Evolutionary conservation across 2,113 vertebrate genomes (phyloP), one percentile per base, ranked within the genome.

Genomic region (Onychorhynchus coronatus): DNA sequence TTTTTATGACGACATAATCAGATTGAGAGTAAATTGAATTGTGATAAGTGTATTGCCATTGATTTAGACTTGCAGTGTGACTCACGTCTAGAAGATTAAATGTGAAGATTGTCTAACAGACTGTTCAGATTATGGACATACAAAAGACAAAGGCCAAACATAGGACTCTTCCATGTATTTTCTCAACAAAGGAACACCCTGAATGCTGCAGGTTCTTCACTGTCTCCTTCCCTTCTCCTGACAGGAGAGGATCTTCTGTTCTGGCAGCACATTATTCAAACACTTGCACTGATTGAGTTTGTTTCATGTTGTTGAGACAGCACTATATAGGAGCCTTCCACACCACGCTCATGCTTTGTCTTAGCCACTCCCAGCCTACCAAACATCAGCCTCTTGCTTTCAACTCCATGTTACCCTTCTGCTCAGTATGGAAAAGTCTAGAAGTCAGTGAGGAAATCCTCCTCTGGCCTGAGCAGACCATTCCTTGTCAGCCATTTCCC

Each of bases 1-100:
- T 94, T 31, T 83, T 79, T 74, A 61, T 74, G 67, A 94, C 70
- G 61, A 72, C 47, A 46, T 93, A 96, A 96, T 91, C 73, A 77
- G 58, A 91, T 96, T n/a, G 66, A 86, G 88, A 80, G 84, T 90
- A 62, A 95, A 97, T 93, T 94, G 90, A 96, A 95, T 95, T 95
- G 87, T 72, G 72, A 46, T 92, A 92, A 96, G 81, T 33, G 8
- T 85, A 46, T 96, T 96, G 93, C 91, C 93, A 92, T 94, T 91
- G 87, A 94, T 83, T 92, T 80, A 66, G 72, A 46, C 74, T 95
- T 65, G 73, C 93, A 89, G 74, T 10, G 33, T 79, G 80, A 88
- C 65, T 92, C 92, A 39, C 0, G 4, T 85, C 84, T 90, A n/a
- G 88, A 77, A 93, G 62, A 96, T 81, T 58, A 91, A 95, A 95